Base-by-base conservation (phyloP, 2,797 vertebrate species). In the Phalanger gymnotis region DNA sequence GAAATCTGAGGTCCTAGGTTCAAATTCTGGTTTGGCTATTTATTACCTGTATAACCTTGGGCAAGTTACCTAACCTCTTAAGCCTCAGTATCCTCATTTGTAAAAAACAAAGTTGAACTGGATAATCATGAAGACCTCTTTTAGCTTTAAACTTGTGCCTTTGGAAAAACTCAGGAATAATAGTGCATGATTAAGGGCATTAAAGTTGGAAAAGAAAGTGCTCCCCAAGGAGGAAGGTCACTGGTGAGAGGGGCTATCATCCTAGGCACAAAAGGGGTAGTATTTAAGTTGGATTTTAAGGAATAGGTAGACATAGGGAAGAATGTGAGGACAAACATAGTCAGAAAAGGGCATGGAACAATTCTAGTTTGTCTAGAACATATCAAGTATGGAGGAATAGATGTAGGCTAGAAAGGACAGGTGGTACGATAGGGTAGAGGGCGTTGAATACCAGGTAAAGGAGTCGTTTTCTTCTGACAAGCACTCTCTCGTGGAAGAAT, bases 381-480 rank as follows among this genome's bases (percentile, higher is more conserved):
- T 81, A 81, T 47, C 22, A 81, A 4, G 40, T 81, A 51, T 25
- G 40, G 40, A 87, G 10, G 25, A 47, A 51, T 22, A 51, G 40
- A 25, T 9, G 27, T 51, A 87, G 73, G 22, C 40, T 87, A 87
- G 19, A 87, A 51, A 51, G 40, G 40, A 11, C 13, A 34, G 22
- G 25, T 87, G 27, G 73, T 87, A 1, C 25, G 4, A 81, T 6
- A 12, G 22, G 27, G 16, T 27, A 11, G 22, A 87, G 40, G 25
- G 22, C 73, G 51, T 47, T 51, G 73, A 51, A 51, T 87, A 25
- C 40, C 22, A 27, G 73, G 25, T 47, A 87, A 51, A 87, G 40
- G 25, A 28, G 9, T 11, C 1, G 28, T 51, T 96, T 96, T 94
- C 61, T 95, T 96, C 94, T 96, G 34, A 95, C 14, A 97, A 90